phyloP scores from a whole-genome alignment of 2,888 invertebrate genomes.

The Gerosis bhagava region DNA sequence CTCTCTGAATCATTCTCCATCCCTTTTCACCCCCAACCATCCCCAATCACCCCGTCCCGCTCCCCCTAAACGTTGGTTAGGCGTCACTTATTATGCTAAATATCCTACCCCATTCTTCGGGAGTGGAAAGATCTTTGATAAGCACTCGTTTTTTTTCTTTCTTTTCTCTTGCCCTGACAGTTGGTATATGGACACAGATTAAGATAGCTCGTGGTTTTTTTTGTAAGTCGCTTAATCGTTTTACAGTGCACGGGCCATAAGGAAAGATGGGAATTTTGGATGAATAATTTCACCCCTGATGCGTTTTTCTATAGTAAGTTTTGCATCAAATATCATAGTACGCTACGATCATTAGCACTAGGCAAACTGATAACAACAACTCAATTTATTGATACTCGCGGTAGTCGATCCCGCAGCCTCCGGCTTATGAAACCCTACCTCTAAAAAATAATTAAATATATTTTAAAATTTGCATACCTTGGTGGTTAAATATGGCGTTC shows the following conservation, averaged over 20 bases:
- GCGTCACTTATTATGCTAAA: constrained; percentile 82
- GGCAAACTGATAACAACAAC: too few species aligned
- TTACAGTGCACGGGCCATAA: constrained; percentile 29
- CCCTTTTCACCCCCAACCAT: constrained; percentile 38
- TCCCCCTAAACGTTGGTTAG: constrained; percentile 70
- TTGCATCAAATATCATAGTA: too few species aligned
- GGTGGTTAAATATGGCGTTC: too few species aligned
- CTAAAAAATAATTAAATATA: too few species aligned
- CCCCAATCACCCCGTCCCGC: constrained; percentile 40
- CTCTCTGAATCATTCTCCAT: constrained; percentile 54
- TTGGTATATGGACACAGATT: constrained; percentile 79
- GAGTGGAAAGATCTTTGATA: constrained; percentile 62
- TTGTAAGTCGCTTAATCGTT: constrained; percentile 65
- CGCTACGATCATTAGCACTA: too few species aligned
- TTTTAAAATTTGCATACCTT: too few species aligned
- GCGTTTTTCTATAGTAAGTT: too few species aligned
- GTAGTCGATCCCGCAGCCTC: too few species aligned
- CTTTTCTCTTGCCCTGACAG: constrained; percentile 69
- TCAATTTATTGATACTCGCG: too few species aligned
- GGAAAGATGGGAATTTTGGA: constrained; percentile 18
- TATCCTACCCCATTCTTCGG: constrained; percentile 73
- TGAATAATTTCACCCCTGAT: constrained; percentile 9
- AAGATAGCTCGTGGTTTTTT: constrained; percentile 68
- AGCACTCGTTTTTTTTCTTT: constrained; percentile 49
- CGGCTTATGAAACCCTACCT: too few species aligned